Conservation (phyloP, 35 echinoderm and acorn worm species). For the Antedon bifida region DNA sequence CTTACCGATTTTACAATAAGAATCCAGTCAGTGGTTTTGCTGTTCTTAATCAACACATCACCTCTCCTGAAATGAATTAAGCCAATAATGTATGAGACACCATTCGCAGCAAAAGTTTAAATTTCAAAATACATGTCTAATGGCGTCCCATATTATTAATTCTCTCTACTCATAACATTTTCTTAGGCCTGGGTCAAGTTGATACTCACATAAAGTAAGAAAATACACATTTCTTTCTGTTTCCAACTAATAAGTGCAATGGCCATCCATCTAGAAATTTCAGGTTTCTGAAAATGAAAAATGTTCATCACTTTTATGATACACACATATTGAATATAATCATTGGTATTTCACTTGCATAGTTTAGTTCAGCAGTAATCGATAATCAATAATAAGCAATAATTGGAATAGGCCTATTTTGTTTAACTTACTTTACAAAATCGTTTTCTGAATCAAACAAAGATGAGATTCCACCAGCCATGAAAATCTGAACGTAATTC, state of each 20-base stretch:
- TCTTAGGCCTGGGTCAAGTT: no score
- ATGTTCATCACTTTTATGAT: no score
- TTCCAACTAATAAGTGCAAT: conserved; percentile 47
- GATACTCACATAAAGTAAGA: conserved; percentile 94
- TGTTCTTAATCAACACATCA: conserved; percentile 64
- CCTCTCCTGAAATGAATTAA: conserved; percentile 41
- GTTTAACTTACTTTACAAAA: conserved; percentile 70
- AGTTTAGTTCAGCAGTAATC: no score
- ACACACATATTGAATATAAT: no score
- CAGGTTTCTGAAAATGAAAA: conserved; percentile 37
- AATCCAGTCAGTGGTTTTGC: conserved; percentile 79
- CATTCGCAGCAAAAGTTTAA: no score
- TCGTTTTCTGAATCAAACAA: conserved; percentile 65
- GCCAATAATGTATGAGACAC: no score
- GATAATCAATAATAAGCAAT: no score
- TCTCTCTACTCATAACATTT: no score
- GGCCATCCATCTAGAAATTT: conserved; percentile 81
- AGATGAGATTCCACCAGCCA: conserved; percentile 57
- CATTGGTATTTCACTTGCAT: no score
- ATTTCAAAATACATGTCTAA: no score
- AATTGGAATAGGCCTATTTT: no score
- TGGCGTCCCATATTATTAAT: no score
- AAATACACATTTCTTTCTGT: conserved; percentile 86
- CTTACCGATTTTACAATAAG: conserved; percentile 85
- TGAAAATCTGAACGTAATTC: conserved; percentile 83